Percentiles rank a stretch among this genome's conserved stretches.
These are phyloP conservation scores for Myotis daubentonii DNA, from an alignment of 2,797 vertebrate species.

Conservation along the genomic window DNA sequence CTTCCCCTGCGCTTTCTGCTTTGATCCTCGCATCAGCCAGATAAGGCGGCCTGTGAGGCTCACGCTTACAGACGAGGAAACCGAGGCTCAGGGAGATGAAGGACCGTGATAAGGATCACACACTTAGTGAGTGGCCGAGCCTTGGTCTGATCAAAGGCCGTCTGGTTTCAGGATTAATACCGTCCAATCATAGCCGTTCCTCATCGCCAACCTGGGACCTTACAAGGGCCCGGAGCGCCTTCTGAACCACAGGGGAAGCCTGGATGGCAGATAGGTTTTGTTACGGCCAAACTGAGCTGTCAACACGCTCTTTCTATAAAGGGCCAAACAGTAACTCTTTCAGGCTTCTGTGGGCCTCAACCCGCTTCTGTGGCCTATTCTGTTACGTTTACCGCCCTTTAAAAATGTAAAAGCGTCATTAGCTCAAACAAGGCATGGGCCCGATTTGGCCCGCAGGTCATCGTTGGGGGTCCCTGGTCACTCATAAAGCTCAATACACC, in stretches of 20 bases:
- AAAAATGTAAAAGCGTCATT: not conserved
- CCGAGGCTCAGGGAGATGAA: not conserved
- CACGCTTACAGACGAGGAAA: not conserved
- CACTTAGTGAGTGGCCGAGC: not conserved
- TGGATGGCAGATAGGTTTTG: not conserved
- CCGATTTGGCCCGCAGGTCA: not conserved
- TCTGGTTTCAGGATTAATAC: not conserved
- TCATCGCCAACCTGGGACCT: not conserved
- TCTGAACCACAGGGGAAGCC: not conserved
- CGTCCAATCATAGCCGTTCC: accelerated
- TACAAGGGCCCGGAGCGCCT: not conserved
- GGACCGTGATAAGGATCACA: not conserved
- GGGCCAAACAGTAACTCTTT: not conserved
- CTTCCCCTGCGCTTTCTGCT: not conserved
- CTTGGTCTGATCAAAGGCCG: not conserved
- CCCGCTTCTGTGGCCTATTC: not conserved
- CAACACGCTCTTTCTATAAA: not conserved
- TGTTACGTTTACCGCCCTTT: not conserved
- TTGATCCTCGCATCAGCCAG: not conserved
- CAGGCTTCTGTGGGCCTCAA: not conserved
- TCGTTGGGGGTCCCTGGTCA: not conserved
- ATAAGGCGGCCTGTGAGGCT: not conserved
- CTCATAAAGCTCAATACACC: not conserved
- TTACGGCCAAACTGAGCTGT: not conserved
- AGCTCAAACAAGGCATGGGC: not conserved